Percentiles rank a stretch among this genome's conserved stretches.
These are phyloP conservation scores for Sitta europaea DNA, from an alignment of 2,113 vertebrate species.

Conservation along the genomic window DNA sequence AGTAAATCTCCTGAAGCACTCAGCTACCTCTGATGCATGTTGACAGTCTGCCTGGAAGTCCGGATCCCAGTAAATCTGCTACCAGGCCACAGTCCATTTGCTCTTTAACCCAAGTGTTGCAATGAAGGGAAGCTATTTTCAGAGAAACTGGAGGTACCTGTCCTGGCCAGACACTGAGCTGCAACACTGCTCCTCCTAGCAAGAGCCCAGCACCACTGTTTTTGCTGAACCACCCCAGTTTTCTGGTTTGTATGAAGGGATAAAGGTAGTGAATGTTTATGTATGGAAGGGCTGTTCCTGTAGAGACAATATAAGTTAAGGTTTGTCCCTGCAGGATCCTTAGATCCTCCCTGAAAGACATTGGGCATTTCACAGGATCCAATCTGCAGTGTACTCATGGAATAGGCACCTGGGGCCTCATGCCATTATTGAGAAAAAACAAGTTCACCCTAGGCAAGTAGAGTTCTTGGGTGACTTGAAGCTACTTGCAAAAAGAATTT, in stretches of 20 bases:
- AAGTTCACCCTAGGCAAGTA: neutral
- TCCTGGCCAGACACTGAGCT: neutral
- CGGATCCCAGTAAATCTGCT: neutral
- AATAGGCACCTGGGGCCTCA: neutral
- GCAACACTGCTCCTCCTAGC: neutral
- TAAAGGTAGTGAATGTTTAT: neutral
- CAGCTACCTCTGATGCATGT: neutral
- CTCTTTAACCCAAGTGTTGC: neutral
- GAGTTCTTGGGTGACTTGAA: neutral
- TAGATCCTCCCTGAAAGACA: neutral
- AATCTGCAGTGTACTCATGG: neutral
- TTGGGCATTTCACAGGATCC: neutral
- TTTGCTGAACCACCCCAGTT: neutral
- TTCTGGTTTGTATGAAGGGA: neutral
- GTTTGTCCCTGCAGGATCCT: neutral
- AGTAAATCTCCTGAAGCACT: neutral
- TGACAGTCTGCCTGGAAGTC: neutral
- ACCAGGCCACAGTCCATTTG: neutral
- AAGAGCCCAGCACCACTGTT: neutral
- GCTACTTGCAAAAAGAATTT: constrained; percentile 1
- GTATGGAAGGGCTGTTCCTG: neutral
- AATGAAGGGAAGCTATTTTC: neutral
- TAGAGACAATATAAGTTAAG: neutral
- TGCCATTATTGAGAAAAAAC: neutral
- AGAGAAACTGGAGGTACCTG: neutral